Evolutionary conservation across 2,797 vertebrate species (phyloP).

Genomic region (Scarus forsteni): DNA sequence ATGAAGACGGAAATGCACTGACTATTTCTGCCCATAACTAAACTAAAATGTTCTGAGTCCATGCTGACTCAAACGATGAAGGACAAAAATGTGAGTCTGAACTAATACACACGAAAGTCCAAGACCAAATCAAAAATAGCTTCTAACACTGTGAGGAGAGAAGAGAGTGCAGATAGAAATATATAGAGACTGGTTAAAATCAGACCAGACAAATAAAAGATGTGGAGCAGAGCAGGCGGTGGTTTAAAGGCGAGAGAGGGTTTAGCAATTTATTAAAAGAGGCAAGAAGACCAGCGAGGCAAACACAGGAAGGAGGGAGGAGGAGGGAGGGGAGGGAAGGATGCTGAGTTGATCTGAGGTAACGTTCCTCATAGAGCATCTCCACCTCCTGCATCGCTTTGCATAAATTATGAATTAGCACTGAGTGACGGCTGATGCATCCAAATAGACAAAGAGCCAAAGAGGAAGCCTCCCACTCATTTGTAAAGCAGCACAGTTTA

Average conservation of each 20-base stretch:
- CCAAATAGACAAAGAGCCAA: constrained; percentile 47
- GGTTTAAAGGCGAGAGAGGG: constrained; percentile 46
- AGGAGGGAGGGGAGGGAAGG: constrained; percentile 5
- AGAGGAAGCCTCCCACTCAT: constrained; percentile 8
- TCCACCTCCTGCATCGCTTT: constrained; percentile 60
- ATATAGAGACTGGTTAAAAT: constrained; percentile 22
- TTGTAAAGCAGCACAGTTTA: constrained; percentile 17
- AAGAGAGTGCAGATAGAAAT: not conserved
- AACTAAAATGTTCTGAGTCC: too few relatives aligned
- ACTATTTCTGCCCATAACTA: too few relatives aligned
- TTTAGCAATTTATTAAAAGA: constrained; percentile 63
- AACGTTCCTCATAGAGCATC: constrained; percentile 59
- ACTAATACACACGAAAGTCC: too few relatives aligned
- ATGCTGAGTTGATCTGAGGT: constrained; percentile 64
- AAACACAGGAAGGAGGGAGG: constrained; percentile 17
- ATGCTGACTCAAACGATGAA: too few relatives aligned
- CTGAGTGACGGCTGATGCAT: constrained; percentile 54
- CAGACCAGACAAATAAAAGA: constrained; percentile 51
- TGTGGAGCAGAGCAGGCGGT: constrained; percentile 25
- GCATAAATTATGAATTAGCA: constrained; percentile 69
- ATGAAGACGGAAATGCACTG: too few relatives aligned
- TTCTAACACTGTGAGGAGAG: not conserved
- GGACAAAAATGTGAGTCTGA: too few relatives aligned
- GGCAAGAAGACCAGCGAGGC: constrained; percentile 32
- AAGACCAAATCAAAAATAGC: too few relatives aligned